These are phyloP conservation scores for Artibeus lituratus DNA, from an alignment of 2,797 vertebrate species.

Conservation along the genomic window DNA sequence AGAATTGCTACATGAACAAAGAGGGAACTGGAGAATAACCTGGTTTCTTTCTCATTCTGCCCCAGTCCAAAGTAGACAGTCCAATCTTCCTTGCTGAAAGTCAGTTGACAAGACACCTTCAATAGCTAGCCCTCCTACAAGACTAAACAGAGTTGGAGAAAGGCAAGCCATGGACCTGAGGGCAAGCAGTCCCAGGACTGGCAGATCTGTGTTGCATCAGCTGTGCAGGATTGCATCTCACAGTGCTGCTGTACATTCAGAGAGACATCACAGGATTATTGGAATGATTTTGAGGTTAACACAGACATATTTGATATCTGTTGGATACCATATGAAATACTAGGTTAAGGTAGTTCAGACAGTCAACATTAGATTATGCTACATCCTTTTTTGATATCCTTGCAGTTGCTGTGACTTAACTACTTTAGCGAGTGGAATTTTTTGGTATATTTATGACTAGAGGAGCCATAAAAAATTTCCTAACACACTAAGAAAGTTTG, in stretches of 20 bases:
- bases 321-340: not conserved
- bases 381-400: not conserved
- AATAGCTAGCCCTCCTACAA: not conserved
- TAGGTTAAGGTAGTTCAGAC: not conserved
- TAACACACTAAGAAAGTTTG: not conserved
- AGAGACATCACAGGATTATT: not conserved
- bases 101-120: not conserved
- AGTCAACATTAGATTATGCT: not conserved
- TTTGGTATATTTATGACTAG: not conserved
- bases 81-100: not conserved
- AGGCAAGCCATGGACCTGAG: not conserved
- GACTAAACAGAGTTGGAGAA: not conserved
- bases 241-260: not conserved
- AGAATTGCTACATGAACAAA: not conserved
- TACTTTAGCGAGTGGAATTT: not conserved
- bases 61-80: not conserved
- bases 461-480: not conserved
- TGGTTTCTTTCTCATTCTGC: not conserved
- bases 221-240: not conserved
- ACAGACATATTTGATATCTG: not conserved
- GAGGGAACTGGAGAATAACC: not conserved
- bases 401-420: not conserved
- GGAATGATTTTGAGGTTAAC: not conserved
- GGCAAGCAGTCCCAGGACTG: not conserved
- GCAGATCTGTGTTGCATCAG: not conserved